These are phyloP conservation scores for Brotula barbata DNA, from an alignment of 2,797 vertebrate genomes.

Conservation along the genomic window DNA sequence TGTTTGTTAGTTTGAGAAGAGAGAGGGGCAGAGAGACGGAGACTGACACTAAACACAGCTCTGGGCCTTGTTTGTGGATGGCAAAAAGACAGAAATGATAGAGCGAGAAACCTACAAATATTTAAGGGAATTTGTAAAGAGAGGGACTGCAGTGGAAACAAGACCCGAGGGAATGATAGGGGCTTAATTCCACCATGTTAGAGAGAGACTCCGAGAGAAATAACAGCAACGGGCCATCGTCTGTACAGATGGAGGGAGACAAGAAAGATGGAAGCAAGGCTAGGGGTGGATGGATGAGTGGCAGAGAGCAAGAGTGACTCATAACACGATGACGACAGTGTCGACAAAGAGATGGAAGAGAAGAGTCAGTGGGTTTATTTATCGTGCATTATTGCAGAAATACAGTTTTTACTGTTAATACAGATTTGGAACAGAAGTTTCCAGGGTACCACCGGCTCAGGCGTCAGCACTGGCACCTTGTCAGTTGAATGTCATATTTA, in stretches of 20 bases:
- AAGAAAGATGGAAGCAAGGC: not conserved
- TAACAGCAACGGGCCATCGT: conserved; percentile 1
- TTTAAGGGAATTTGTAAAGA: conserved; percentile 17
- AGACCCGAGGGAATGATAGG: conserved; percentile 27
- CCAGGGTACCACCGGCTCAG: too few relatives aligned
- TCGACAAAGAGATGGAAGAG: too few relatives aligned
- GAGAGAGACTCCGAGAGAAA: conserved; percentile 9
- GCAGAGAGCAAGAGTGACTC: too few relatives aligned
- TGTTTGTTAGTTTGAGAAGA: conserved; percentile 26
- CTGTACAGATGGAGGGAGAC: conserved; percentile 15
- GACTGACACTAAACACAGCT: conserved; percentile 8
- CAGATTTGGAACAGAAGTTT: too few relatives aligned
- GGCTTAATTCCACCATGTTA: conserved; percentile 30
- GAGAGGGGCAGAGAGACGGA: conserved; percentile 11
- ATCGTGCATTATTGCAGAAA: too few relatives aligned
- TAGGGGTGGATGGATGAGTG: too few relatives aligned
- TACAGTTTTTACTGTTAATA: too few relatives aligned
- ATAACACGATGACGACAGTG: too few relatives aligned
- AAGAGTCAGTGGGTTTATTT: too few relatives aligned
- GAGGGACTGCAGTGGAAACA: conserved; percentile 33
- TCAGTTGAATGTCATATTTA: too few relatives aligned
- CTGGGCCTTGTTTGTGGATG: conserved; percentile 37
- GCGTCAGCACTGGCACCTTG: too few relatives aligned
- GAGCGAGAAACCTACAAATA: conserved; percentile 15
- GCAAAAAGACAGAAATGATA: conserved; percentile 4